These are phyloP conservation scores for Hemicentrotus pulcherrimus DNA, from an alignment of 35 echinoderm and acorn worm species.

Conservation along the genomic window DNA sequence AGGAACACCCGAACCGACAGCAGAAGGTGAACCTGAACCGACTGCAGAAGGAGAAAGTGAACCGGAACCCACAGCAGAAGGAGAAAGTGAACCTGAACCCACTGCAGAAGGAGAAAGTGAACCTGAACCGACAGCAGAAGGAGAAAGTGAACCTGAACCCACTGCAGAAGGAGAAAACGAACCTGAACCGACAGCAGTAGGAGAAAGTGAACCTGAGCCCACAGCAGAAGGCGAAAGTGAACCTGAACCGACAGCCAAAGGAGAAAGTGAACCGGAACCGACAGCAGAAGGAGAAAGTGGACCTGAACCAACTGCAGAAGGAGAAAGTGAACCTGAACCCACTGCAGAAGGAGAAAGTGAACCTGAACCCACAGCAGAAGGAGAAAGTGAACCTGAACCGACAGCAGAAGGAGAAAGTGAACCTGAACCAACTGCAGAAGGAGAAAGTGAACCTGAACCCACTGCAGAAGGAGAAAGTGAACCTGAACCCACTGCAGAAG, in stretches of 20 bases:
- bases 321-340: constrained; percentile 50
- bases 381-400: constrained; percentile 51
- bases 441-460: constrained; percentile 34
- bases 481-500: constrained; percentile 43
- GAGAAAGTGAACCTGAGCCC: constrained; percentile 49
- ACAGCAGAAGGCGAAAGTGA: constrained; percentile 52
- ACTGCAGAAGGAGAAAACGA: constrained; percentile 37
- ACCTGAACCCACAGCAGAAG: constrained; percentile 45
- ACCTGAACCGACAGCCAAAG: constrained; percentile 55
- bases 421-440: constrained; percentile 22
- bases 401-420: constrained; percentile 40
- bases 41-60: constrained; percentile 52
- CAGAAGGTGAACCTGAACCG: constrained; percentile 55
- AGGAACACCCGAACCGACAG: constrained; percentile 23
- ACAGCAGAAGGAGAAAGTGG: constrained; percentile 59
- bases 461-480: constrained; percentile 39
- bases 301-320: constrained; percentile 32
- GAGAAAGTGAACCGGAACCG: constrained; percentile 58
- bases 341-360: constrained; percentile 49
- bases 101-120: constrained; percentile 41
- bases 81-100: constrained; percentile 44
- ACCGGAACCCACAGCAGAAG: constrained; percentile 7
- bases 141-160: constrained; percentile 44
- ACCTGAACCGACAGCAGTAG: constrained; percentile 47
- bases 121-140: constrained; percentile 52